phyloP scores from a whole-genome alignment of 2,113 vertebrate species.

The Eulemur macaco region DNA sequence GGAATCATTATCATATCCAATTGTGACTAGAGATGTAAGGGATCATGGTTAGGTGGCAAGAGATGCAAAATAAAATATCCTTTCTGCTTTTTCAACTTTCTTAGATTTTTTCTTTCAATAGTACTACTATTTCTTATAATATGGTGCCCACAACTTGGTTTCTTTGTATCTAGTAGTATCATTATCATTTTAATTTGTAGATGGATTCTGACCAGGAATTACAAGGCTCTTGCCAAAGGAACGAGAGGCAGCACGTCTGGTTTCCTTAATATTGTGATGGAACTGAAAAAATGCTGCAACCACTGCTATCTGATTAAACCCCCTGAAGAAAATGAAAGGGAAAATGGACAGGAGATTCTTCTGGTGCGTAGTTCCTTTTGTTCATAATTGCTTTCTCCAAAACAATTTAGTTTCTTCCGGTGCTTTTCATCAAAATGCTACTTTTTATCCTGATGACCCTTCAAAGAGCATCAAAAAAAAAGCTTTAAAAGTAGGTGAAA shows the following conservation, averaged over 20 bases:
- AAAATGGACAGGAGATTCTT: slow-evolving; percentile 88
- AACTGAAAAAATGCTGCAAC: slow-evolving; percentile 99
- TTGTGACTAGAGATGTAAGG: neutral
- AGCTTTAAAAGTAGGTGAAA: neutral
- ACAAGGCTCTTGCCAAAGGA: slow-evolving; percentile 95
- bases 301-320: slow-evolving; percentile 95
- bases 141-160: neutral
- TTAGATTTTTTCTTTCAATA: neutral
- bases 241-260: slow-evolving; percentile 95
- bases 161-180: neutral
- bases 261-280: slow-evolving; percentile 99
- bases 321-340: slow-evolving; percentile 90
- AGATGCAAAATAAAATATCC: neutral
- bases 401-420: neutral
- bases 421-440: neutral
- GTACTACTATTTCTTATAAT: neutral
- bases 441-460: neutral
- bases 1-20: neutral
- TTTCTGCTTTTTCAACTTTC: neutral
- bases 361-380: slow-evolving; percentile 80
- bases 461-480: neutral
- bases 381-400: neutral
- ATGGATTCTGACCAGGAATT: slow-evolving; percentile 99
- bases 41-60: neutral
- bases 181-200: slow-evolving; percentile 80